These are phyloP conservation scores for Lasioglossum malachurum DNA, from an alignment of 2,888 invertebrate genomes.

Conservation along the genomic window DNA sequence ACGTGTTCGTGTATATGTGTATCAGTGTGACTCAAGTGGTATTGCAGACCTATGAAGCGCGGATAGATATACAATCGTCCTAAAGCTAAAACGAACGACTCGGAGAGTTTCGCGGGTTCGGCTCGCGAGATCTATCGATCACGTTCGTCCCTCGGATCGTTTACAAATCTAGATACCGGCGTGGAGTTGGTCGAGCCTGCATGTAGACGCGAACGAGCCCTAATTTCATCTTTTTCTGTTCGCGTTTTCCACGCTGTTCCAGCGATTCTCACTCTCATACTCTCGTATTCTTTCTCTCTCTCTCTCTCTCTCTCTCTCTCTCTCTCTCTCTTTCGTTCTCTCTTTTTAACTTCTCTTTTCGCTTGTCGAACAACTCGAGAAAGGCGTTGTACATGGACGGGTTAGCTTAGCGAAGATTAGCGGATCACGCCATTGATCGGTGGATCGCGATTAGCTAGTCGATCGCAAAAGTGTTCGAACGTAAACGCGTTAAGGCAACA, in stretches of 20 bases:
- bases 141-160: constrained; percentile 36
- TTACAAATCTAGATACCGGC: constrained; percentile 52
- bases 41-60: constrained; percentile 67
- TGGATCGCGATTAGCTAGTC: constrained; percentile 57
- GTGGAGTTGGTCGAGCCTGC: constrained; percentile 47
- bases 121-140: constrained; percentile 34
- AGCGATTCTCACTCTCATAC: constrained; percentile 4
- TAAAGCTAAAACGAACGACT: constrained; percentile 69
- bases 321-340: not conserved
- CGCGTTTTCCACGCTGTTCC: constrained; percentile 22
- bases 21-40: constrained; percentile 47
- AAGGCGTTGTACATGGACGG: constrained; percentile 81
- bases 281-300: no score
- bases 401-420: constrained; percentile 82
- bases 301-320: not conserved
- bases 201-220: constrained; percentile 28
- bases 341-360: not conserved
- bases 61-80: constrained; percentile 67
- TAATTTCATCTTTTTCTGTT: constrained; percentile 1
- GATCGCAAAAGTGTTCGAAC: constrained; percentile 62
- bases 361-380: constrained; percentile 71
- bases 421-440: constrained; percentile 46
- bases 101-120: constrained; percentile 51
- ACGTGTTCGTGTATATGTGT: constrained; percentile 20
- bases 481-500: constrained; percentile 72